Percentiles rank a stretch among this genome's conserved stretches.
Evolutionary conservation across 2,888 invertebrate species (phyloP).

Genomic region (Hyposoter didymator): DNA sequence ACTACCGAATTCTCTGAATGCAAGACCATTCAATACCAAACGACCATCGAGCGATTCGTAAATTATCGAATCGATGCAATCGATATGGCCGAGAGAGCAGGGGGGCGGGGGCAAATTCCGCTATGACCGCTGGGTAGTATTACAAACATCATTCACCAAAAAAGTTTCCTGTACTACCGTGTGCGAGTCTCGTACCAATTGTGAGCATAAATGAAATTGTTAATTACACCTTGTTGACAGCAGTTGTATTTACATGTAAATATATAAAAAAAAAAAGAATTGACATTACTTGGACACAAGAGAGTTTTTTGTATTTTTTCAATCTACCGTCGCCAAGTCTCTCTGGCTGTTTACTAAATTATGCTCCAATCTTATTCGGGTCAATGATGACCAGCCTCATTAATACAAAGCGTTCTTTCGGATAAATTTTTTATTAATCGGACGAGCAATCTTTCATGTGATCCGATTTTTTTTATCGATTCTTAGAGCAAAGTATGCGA

Average conservation of each 20-base stretch:
- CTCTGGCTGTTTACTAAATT: background rate
- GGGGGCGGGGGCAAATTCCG: too few relatives aligned
- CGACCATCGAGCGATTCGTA: too few relatives aligned
- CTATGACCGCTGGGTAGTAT: background rate
- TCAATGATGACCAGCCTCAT: background rate
- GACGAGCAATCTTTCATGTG: background rate
- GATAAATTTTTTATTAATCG: constrained; percentile 4
- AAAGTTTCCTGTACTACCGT: constrained; percentile 19
- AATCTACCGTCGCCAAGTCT: background rate
- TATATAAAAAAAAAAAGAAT: background rate
- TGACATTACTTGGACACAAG: background rate
- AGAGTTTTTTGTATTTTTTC: background rate
- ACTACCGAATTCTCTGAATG: too few relatives aligned
- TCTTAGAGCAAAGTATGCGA: background rate
- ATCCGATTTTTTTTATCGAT: constrained; percentile 36
- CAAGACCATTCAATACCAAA: too few relatives aligned
- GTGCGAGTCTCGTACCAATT: constrained; percentile 29
- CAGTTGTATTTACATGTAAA: background rate
- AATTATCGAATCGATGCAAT: too few relatives aligned
- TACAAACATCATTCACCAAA: background rate
- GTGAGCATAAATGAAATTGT: background rate
- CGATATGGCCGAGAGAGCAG: too few relatives aligned
- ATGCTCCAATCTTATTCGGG: background rate
- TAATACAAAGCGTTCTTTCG: background rate
- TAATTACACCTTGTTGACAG: background rate